Evolutionary conservation across 2,797 vertebrate genomes (phyloP).

Genomic region (Tragelaphus oryx): DNA sequence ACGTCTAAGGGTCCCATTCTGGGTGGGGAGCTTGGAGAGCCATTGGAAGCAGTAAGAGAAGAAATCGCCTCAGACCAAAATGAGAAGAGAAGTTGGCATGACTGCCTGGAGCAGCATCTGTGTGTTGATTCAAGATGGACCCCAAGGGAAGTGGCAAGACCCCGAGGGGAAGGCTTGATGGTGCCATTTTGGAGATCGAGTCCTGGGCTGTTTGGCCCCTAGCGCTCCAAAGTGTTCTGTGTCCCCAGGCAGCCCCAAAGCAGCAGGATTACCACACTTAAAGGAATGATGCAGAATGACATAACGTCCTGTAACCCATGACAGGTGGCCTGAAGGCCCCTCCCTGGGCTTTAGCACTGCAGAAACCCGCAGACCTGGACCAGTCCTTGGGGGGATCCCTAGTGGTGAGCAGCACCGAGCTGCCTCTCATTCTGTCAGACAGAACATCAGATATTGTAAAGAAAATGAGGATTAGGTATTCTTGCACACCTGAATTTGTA

Average conservation of each 20-base stretch:
- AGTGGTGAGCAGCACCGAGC: fast-evolving
- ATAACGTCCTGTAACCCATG: fast-evolving
- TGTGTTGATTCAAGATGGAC: background rate
- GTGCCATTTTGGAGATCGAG: too few species aligned
- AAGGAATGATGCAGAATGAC: background rate
- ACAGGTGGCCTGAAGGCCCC: fast-evolving
- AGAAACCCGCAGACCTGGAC: background rate
- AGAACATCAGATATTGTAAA: fast-evolving
- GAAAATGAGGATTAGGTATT: fast-evolving
- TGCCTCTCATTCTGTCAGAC: fast-evolving
- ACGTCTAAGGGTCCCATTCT: too few species aligned
- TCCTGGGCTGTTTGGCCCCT: too few species aligned
- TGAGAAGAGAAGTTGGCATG: too few species aligned
- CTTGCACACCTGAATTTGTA: too few species aligned
- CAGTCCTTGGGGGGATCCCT: background rate
- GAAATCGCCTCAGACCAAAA: too few species aligned
- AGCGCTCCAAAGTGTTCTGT: background rate
- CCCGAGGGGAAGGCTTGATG: background rate
- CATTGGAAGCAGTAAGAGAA: background rate
- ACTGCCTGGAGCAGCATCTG: background rate
- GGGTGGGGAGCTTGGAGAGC: fast-evolving
- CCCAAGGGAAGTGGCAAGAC: background rate
- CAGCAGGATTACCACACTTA: background rate
- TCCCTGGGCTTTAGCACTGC: background rate
- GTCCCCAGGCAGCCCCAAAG: background rate